These are phyloP conservation scores for Halocynthia roretzi DNA, from an alignment of 23 tunicate species.

Conservation along the genomic window DNA sequence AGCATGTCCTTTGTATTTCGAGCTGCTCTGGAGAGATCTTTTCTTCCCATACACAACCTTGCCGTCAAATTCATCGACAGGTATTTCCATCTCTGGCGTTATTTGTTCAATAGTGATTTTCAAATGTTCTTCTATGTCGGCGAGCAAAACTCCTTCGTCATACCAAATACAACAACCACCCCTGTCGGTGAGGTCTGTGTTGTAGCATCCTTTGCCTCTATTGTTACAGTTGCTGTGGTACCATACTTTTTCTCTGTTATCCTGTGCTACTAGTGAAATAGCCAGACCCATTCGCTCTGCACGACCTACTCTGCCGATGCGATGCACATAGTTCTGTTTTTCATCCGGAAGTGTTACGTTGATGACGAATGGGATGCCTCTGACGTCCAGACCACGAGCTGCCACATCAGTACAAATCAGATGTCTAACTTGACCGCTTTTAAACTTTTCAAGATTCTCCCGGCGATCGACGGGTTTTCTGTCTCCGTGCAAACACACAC, in stretches of 20 bases:
- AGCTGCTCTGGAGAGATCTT: slow-evolving; percentile 14
- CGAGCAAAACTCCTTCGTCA: slow-evolving; percentile 57
- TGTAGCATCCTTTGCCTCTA: slow-evolving; percentile 78
- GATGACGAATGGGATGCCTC: slow-evolving; percentile 88
- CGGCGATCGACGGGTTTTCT: slow-evolving; percentile 78
- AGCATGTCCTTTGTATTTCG: slow-evolving; percentile 73
- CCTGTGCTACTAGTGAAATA: slow-evolving; percentile 73
- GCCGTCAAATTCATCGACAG: slow-evolving; percentile 94
- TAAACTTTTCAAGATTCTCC: slow-evolving; percentile 67
- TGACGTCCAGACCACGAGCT: slow-evolving; percentile 88
- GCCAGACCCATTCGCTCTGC: slow-evolving; percentile 98
- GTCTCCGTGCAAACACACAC: slow-evolving; percentile 91
- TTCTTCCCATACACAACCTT: slow-evolving; percentile 91
- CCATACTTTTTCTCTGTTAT: slow-evolving; percentile 94
- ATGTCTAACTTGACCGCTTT: slow-evolving; percentile 70
- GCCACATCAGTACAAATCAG: slow-evolving; percentile 96
- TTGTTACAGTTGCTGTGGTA: slow-evolving; percentile 89
- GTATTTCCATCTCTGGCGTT: slow-evolving; percentile 69
- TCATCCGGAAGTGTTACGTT: slow-evolving; percentile 96
- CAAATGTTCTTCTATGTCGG: slow-evolving; percentile 86
- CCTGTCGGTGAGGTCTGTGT: slow-evolving; percentile 67
- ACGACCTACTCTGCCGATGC: slow-evolving; percentile 91
- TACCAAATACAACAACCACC: slow-evolving; percentile 99
- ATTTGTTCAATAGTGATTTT: slow-evolving; percentile 92
- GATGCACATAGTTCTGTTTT: slow-evolving; percentile 86